Conservation (phyloP, 35 echinoderm and acorn worm species). For the Heliocidaris tuberculata region DNA sequence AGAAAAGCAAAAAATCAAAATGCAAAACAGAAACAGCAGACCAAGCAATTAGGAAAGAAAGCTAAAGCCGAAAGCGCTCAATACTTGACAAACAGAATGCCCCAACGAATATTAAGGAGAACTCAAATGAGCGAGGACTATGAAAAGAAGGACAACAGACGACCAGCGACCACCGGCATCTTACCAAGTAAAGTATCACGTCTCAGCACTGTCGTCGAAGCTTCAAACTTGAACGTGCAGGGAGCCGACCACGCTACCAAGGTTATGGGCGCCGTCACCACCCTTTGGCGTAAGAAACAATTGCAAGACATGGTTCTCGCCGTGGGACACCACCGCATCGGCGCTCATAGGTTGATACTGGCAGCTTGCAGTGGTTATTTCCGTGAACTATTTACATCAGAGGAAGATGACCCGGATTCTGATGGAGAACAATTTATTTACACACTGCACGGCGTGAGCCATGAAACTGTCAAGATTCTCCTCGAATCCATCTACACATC, state of each 20-base stretch:
- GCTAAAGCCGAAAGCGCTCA: neutral
- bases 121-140: neutral
- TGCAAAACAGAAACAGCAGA: neutral
- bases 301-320: constrained; percentile 85
- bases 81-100: neutral
- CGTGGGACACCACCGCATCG: constrained; percentile 78
- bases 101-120: neutral
- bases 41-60: neutral
- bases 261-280: constrained; percentile 57
- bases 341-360: constrained; percentile 83
- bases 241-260: constrained; percentile 35
- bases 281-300: constrained; percentile 85
- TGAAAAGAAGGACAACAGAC: neutral
- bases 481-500: constrained; percentile 92
- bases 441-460: constrained; percentile 79
- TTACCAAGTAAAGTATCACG: constrained; percentile 39
- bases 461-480: constrained; percentile 68
- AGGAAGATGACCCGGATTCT: constrained; percentile 54
- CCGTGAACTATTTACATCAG: constrained; percentile 72
- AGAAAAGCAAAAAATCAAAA: neutral
- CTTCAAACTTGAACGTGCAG: constrained; percentile 48
- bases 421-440: constrained; percentile 79
- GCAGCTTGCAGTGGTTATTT: constrained; percentile 91
- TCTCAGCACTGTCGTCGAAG: constrained; percentile 66
- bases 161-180: constrained; percentile 30